Evolutionary conservation across 2,888 invertebrate species (phyloP).

Genomic region (Malthinus seriepunctatus): DNA sequence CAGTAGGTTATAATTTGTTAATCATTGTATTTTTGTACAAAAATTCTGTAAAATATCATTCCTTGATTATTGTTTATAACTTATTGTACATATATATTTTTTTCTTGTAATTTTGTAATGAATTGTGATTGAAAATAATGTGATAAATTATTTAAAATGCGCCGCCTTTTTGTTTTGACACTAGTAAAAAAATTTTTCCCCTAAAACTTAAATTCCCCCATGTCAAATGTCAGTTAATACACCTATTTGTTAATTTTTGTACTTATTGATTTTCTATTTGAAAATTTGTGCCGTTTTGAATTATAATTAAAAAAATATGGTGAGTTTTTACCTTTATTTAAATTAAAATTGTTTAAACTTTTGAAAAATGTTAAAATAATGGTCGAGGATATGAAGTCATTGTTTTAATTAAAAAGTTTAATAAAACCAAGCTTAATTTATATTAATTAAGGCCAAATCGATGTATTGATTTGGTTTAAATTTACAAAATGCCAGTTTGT

Average conservation of each 20-base stretch:
- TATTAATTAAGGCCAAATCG: too few relatives aligned
- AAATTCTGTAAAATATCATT: constrained; percentile 28
- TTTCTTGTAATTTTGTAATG: constrained; percentile 20
- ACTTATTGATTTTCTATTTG: constrained; percentile 1
- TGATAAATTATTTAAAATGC: constrained; percentile 12
- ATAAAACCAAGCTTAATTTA: too few relatives aligned
- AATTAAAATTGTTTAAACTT: too few relatives aligned
- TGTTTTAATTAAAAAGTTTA: too few relatives aligned
- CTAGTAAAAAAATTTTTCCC: background rate
- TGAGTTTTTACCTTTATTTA: too few relatives aligned
- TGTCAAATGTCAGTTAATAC: background rate
- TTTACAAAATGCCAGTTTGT: too few relatives aligned
- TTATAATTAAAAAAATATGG: too few relatives aligned
- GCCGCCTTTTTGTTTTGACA: constrained; percentile 3
- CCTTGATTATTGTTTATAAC: constrained; percentile 21
- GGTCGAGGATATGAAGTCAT: too few relatives aligned
- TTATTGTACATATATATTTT: constrained; percentile 18
- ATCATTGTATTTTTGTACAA: constrained; percentile 30
- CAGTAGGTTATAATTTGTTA: constrained; percentile 29
- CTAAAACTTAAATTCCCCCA: background rate
- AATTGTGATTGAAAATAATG: constrained; percentile 17
- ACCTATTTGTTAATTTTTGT: constrained; percentile 2
- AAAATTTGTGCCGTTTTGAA: background rate
- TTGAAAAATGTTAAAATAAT: too few relatives aligned
- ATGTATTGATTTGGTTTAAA: too few relatives aligned